Conservation (phyloP, 2,888 invertebrate species). For the Agonopterix subpropinquella region DNA sequence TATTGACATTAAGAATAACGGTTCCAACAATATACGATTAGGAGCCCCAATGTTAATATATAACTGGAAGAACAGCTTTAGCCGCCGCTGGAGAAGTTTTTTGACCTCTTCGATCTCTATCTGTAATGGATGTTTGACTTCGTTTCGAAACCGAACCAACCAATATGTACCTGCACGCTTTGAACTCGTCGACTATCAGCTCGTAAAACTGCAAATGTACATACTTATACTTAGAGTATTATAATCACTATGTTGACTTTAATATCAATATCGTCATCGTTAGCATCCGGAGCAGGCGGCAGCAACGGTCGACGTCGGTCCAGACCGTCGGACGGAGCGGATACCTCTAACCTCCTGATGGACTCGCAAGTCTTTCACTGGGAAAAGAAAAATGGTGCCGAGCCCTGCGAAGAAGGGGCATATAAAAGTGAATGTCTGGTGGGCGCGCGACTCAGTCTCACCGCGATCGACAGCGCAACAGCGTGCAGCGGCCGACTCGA, state of each 20-base stretch:
- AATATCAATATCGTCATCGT: background rate
- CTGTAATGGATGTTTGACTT: too few relatives aligned
- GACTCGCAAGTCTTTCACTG: slow-evolving; percentile 28
- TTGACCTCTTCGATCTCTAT: slow-evolving; percentile 21
- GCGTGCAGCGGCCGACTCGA: slow-evolving; percentile 33
- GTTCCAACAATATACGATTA: slow-evolving; percentile 2
- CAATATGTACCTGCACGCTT: too few relatives aligned
- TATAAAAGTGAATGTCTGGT: slow-evolving; percentile 59
- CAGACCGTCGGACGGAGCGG: background rate
- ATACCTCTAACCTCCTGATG: background rate
- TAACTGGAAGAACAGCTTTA: slow-evolving; percentile 27
- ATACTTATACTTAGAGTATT: too few relatives aligned
- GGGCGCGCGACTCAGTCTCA: slow-evolving; percentile 60
- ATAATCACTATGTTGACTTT: too few relatives aligned
- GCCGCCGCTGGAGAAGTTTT: slow-evolving; percentile 28
- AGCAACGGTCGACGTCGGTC: background rate
- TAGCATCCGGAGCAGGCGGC: background rate
- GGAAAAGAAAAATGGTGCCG: slow-evolving; percentile 36
- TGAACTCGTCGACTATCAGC: too few relatives aligned
- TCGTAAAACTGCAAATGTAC: too few relatives aligned
- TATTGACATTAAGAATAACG: too few relatives aligned
- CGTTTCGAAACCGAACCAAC: too few relatives aligned
- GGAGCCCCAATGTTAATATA: slow-evolving; percentile 14
- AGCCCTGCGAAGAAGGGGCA: slow-evolving; percentile 48
- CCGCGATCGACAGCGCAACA: slow-evolving; percentile 39